Percentiles rank a stretch among this genome's conserved stretches.
These are phyloP conservation scores for Anas acuta DNA, from an alignment of 2,797 vertebrate species.

Conservation along the genomic window DNA sequence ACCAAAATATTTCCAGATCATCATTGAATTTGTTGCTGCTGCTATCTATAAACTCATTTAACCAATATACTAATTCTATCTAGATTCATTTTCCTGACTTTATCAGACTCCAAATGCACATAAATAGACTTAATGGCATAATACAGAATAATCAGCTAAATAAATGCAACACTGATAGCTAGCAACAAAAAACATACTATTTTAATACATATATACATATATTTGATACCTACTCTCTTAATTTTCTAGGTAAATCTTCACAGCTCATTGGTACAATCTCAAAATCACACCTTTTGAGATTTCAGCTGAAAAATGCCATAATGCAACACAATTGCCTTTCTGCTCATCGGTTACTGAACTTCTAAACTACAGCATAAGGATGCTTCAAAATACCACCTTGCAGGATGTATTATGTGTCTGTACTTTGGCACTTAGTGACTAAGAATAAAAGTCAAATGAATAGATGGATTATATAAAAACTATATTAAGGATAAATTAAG, in stretches of 20 bases:
- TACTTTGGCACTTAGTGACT: background rate
- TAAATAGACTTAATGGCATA: background rate
- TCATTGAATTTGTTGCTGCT: background rate
- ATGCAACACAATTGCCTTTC: background rate
- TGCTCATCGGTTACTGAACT: background rate
- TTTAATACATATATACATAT: background rate
- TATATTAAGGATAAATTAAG: conserved; percentile 26
- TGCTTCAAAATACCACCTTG: background rate
- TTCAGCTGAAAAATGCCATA: background rate
- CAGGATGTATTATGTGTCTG: background rate
- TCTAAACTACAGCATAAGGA: background rate
- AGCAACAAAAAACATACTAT: background rate
- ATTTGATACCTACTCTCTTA: background rate
- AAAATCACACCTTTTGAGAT: background rate
- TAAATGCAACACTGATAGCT: background rate
- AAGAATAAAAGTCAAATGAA: conserved; percentile 5
- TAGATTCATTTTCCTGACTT: background rate
- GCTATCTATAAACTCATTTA: background rate
- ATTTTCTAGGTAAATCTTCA: background rate
- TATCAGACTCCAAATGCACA: background rate
- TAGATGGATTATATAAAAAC: conserved; percentile 15
- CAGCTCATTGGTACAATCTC: background rate
- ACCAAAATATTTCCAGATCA: background rate
- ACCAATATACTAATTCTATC: conserved; percentile 12
- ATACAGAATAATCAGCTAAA: background rate